phyloP scores from a whole-genome alignment of 1,140 invertebrate genomes.

The Holcopasites calliopsidis region DNA sequence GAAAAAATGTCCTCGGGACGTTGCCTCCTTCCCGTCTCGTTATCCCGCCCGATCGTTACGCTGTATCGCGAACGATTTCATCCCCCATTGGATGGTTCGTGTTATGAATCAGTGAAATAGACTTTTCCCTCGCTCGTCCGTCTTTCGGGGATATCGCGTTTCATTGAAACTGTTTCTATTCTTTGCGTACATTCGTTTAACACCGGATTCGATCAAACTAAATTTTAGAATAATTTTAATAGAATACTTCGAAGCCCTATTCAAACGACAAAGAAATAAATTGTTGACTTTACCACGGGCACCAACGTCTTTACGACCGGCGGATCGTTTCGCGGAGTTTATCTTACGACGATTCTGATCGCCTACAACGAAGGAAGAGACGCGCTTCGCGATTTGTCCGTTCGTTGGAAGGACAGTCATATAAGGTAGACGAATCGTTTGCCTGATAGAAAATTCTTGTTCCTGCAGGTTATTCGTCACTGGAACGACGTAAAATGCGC shows the following conservation, averaged over 20 bases:
- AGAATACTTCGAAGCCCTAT: too few relatives aligned
- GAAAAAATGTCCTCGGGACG: constrained; percentile 45
- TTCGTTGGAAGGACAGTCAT: background rate
- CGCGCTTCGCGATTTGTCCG: background rate
- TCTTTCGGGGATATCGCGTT: background rate
- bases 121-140: background rate
- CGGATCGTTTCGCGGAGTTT: constrained; percentile 2
- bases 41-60: constrained; percentile 30
- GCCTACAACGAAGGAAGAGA: background rate
- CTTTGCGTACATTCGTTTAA: too few relatives aligned
- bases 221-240: too few relatives aligned
- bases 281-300: too few relatives aligned
- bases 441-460: background rate
- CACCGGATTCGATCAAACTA: too few relatives aligned
- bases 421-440: constrained; percentile 26
- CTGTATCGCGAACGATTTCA: constrained; percentile 22
- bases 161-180: background rate
- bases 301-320: constrained; percentile 4
- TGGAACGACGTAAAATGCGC: background rate
- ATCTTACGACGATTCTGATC: constrained; percentile 17
- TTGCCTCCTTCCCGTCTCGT: background rate
- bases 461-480: background rate
- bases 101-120: constrained; percentile 6
- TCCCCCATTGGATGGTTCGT: background rate
- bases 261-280: too few relatives aligned